Percentiles rank a stretch among this genome's conserved stretches.
phyloP scores from a whole-genome alignment of 2,888 invertebrate species.

The Ernsta delagoae region DNA sequence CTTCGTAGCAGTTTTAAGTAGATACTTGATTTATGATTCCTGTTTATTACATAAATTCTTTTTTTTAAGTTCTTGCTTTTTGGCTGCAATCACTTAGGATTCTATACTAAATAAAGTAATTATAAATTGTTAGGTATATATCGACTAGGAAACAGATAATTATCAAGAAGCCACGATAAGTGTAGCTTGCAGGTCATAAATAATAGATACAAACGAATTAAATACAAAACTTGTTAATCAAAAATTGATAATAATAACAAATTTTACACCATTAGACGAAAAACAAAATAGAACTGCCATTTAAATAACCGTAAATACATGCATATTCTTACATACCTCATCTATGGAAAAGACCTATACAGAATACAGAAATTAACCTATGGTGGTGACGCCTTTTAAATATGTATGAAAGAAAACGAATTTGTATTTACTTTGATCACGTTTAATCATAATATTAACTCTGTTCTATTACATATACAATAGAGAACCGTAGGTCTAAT shows the following conservation, averaged over 20 bases:
- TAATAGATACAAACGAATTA: neutral
- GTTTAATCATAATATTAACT: neutral
- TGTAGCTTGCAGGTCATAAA: conserved; percentile 1
- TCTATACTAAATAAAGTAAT: too few relatives aligned
- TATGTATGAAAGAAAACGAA: neutral
- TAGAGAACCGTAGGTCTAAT: neutral
- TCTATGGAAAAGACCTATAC: too few relatives aligned
- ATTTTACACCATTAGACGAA: neutral
- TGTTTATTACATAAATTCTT: too few relatives aligned
- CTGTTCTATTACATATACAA: neutral
- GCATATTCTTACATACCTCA: too few relatives aligned
- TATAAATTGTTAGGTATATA: too few relatives aligned
- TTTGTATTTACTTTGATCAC: neutral
- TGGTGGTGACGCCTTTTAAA: too few relatives aligned
- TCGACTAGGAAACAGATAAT: neutral
- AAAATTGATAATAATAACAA: neutral
- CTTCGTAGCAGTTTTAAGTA: too few relatives aligned
- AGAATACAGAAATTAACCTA: too few relatives aligned
- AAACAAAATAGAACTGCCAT: too few relatives aligned
- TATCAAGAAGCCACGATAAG: neutral
- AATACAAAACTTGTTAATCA: neutral
- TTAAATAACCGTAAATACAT: too few relatives aligned
- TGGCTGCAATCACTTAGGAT: neutral
- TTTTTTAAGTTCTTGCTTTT: too few relatives aligned
- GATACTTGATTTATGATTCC: too few relatives aligned